Percentiles rank a stretch among this genome's conserved stretches.
phyloP scores from a whole-genome alignment of 2,888 invertebrate genomes.

The Petrolisthes manimaculis region DNA sequence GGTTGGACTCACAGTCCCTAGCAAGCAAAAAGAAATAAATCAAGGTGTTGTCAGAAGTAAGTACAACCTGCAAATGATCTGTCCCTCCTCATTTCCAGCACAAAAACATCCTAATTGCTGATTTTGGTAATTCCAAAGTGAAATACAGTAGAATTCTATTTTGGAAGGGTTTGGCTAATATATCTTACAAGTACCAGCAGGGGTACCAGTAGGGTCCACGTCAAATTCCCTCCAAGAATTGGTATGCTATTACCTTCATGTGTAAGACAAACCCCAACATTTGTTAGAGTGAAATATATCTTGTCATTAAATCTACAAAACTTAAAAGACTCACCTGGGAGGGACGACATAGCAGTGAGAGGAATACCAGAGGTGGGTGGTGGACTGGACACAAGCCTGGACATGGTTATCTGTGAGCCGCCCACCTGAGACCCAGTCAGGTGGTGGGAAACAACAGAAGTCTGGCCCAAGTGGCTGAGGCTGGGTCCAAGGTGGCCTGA shows the following conservation, averaged over 20 bases:
- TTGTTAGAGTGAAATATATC: no score
- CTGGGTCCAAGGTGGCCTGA: slow-evolving; percentile 60
- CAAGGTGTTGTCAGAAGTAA: neutral
- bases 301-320: no score
- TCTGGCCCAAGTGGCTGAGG: slow-evolving; percentile 35
- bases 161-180: neutral
- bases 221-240: no score
- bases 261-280: no score
- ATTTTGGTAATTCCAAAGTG: neutral
- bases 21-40: neutral
- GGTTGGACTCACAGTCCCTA: slow-evolving; percentile 67
- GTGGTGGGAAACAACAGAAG: slow-evolving; percentile 33
- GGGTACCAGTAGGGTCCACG: neutral
- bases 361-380: slow-evolving; percentile 39
- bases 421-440: slow-evolving; percentile 53
- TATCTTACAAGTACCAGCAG: neutral
- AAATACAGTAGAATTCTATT: neutral
- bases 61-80: neutral
- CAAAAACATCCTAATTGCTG: neutral
- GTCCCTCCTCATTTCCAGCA: neutral
- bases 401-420: slow-evolving; percentile 58
- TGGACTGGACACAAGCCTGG: slow-evolving; percentile 56
- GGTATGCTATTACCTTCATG: no score
- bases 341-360: slow-evolving; percentile 37
- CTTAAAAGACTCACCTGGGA: slow-evolving; percentile 28